Conservation (phyloP, 2,888 invertebrate genomes). For the Ptilodon capucinus region DNA sequence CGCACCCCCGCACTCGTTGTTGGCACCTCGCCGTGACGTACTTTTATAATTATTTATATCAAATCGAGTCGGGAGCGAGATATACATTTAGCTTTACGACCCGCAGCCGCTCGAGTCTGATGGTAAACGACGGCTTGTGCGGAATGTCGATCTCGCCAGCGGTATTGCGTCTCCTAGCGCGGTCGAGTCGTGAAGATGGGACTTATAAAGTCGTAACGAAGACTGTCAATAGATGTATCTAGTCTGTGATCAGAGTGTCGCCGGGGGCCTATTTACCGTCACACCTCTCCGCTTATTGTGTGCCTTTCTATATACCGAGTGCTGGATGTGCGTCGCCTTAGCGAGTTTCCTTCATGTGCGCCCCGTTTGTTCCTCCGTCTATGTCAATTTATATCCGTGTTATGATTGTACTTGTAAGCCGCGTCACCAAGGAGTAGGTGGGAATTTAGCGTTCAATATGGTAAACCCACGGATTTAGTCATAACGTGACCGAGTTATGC, state of each 20-base stretch:
- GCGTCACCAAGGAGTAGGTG: conserved; percentile 12
- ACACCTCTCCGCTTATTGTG: conserved; percentile 80
- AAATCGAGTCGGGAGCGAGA: not conserved
- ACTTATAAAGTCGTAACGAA: conserved; percentile 67
- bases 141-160: conserved; percentile 9
- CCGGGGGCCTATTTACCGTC: conserved; percentile 78
- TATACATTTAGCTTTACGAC: conserved; percentile 1
- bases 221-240: conserved; percentile 79
- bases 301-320: conserved; percentile 79
- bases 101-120: not conserved
- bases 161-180: conserved; percentile 49
- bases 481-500: conserved; percentile 13
- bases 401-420: not conserved
- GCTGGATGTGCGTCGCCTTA: conserved; percentile 52
- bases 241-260: conserved; percentile 81
- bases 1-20: conserved; percentile 4
- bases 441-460: conserved; percentile 15
- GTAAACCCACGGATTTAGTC: conserved; percentile 28
- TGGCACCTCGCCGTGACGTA: conserved; percentile 4
- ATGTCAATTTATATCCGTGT: not conserved
- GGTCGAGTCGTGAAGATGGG: conserved; percentile 59
- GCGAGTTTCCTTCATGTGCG: conserved; percentile 45
- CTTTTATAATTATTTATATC: conserved; percentile 8
- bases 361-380: not conserved
- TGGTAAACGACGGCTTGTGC: conserved; percentile 9